phyloP scores from a whole-genome alignment of 2,113 vertebrate genomes.

The Toxostoma redivivum region DNA sequence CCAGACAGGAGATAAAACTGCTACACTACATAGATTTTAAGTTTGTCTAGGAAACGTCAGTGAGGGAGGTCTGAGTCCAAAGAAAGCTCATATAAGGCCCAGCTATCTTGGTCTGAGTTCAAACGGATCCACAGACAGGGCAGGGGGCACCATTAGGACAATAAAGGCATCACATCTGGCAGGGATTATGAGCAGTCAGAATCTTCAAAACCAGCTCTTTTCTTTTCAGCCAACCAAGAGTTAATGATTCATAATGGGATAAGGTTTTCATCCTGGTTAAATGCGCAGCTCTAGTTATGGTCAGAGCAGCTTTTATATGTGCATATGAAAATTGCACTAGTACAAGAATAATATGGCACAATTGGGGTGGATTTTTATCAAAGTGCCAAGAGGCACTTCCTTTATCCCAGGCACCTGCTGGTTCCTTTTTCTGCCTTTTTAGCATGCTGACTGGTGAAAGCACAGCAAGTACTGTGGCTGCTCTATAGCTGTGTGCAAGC shows the following conservation, averaged over 20 bases:
- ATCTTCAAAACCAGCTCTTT: not conserved
- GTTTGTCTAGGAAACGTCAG: not conserved
- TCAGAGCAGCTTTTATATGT: not conserved
- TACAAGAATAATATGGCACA: not conserved
- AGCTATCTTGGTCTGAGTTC: not conserved
- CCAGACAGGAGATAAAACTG: not conserved
- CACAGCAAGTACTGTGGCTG: not conserved
- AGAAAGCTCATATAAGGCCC: not conserved
- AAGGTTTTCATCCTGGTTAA: not conserved
- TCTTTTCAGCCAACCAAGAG: not conserved
- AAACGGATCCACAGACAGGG: not conserved
- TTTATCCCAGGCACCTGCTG: not conserved
- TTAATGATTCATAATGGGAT: not conserved
- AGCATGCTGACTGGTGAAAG: not conserved
- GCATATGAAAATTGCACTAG: not conserved
- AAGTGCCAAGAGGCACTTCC: not conserved
- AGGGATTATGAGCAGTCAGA: not conserved
- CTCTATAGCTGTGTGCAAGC: not conserved
- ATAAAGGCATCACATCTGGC: not conserved
- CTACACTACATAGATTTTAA: not conserved
- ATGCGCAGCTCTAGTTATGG: not conserved
- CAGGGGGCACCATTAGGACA: rapidly evolving
- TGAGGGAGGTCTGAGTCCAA: not conserved
- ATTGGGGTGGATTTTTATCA: not conserved
- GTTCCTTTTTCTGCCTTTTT: not conserved